Evolutionary conservation across 92 coral and sea anemone species (phyloP).

Genomic region (Plumapathes pennacea): DNA sequence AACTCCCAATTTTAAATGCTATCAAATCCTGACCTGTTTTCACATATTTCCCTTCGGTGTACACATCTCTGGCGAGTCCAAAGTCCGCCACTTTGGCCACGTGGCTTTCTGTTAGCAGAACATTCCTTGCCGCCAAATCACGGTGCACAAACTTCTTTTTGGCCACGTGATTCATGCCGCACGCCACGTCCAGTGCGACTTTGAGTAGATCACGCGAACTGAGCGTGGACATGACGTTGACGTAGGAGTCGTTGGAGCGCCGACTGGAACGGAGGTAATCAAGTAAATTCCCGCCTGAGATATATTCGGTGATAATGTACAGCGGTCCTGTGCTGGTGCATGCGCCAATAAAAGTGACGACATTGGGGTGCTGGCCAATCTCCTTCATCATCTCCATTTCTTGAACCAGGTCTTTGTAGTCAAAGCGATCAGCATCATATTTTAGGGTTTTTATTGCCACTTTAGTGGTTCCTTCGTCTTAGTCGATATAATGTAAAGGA

Average conservation of each 20-base stretch:
- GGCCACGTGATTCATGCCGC: constrained; percentile 82
- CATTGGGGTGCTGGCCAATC: constrained; percentile 83
- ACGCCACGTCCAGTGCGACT: constrained; percentile 69
- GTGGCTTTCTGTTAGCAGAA: constrained; percentile 63
- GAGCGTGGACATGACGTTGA: constrained; percentile 71
- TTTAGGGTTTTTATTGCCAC: constrained; percentile 80
- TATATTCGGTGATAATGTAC: constrained; percentile 77
- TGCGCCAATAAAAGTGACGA: constrained; percentile 80
- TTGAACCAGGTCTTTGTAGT: constrained; percentile 59
- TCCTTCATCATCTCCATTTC: constrained; percentile 91
- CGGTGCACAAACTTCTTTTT: constrained; percentile 77
- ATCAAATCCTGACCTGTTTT: too few species aligned
- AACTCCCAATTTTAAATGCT: too few species aligned
- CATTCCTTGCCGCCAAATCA: constrained; percentile 82
- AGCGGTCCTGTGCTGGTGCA: constrained; percentile 82
- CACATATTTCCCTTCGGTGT: constrained; percentile 82
- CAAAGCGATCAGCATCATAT: constrained; percentile 62
- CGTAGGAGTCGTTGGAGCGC: constrained; percentile 58
- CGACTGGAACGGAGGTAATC: constrained; percentile 73
- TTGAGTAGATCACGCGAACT: constrained; percentile 76
- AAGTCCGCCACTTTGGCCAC: constrained; percentile 82
- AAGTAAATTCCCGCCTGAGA: constrained; percentile 78
- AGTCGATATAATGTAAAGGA: neutral
- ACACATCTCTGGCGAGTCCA: constrained; percentile 80
- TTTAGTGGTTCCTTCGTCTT: constrained; percentile 55